These are phyloP conservation scores for Pempheris klunzingeri DNA, from an alignment of 2,797 vertebrate species.

Conservation along the genomic window DNA sequence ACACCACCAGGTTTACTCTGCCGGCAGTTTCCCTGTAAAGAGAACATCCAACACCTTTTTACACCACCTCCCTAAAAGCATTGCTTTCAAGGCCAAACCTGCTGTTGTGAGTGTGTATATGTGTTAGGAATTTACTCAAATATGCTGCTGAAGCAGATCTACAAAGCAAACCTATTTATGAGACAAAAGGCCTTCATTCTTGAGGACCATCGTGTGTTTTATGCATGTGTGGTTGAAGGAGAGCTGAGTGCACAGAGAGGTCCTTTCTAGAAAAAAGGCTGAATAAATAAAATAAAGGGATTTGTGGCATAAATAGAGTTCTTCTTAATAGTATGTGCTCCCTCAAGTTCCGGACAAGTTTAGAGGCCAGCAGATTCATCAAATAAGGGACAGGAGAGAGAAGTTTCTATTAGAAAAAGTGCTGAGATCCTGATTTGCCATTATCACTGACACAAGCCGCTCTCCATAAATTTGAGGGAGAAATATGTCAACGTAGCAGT, in stretches of 20 bases:
- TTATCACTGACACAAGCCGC: conserved; percentile 59
- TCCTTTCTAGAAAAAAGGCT: background rate
- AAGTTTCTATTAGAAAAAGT: conserved; percentile 60
- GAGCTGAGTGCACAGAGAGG: conserved; percentile 1
- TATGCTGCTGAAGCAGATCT: conserved; percentile 15
- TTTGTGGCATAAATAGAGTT: background rate
- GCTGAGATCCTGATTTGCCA: conserved; percentile 58
- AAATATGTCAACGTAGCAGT: conserved; percentile 66
- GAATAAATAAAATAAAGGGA: conserved; percentile 19
- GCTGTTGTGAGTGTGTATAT: conserved; percentile 1
- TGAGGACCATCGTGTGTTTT: conserved; percentile 5
- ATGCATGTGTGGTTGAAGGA: conserved; percentile 12
- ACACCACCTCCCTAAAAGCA: conserved; percentile 61
- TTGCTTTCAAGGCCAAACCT: conserved; percentile 38
- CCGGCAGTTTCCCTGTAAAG: conserved; percentile 13
- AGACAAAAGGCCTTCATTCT: conserved; percentile 43
- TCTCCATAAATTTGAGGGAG: conserved; percentile 50
- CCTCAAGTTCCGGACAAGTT: conserved; percentile 7
- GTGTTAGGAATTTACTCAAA: background rate
- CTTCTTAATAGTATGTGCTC: background rate
- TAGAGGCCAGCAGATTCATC: conserved; percentile 32
- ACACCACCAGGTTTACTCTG: conserved; percentile 16
- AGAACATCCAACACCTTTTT: conserved; percentile 61
- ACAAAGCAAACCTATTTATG: conserved; percentile 46
- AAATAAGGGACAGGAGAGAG: conserved; percentile 17